Percentiles rank a stretch among this genome's conserved stretches.
phyloP scores from a whole-genome alignment of 2,797 vertebrate genomes.

The Choloepus didactylus region DNA sequence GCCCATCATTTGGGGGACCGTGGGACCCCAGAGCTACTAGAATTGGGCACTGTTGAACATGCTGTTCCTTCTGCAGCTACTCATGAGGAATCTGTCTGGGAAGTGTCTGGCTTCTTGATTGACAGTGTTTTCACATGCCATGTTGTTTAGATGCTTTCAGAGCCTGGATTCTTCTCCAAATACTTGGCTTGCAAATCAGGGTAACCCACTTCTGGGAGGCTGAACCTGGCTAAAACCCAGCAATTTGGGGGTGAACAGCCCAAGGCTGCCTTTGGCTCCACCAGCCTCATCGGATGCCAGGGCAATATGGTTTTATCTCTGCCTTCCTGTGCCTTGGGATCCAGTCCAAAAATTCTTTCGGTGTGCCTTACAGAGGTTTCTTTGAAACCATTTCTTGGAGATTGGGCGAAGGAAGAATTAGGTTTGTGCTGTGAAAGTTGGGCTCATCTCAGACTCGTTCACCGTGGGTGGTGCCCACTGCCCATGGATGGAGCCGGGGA shows the following conservation, averaged over 20 bases:
- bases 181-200: not conserved
- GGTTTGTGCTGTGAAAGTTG: not conserved
- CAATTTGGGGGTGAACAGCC: not conserved
- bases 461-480: fast-evolving
- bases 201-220: not conserved
- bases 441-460: not conserved
- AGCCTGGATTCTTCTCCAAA: not conserved
- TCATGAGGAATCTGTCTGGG: not conserved
- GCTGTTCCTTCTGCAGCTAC: not conserved
- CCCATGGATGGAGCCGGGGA: not conserved
- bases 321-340: not conserved
- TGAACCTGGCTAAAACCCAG: fast-evolving
- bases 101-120: not conserved
- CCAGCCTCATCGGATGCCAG: not conserved
- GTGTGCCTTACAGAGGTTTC: not conserved
- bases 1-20: not conserved
- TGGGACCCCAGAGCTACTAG: not conserved
- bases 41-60: fast-evolving
- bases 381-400: not conserved
- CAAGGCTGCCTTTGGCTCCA: not conserved
- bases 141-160: not conserved
- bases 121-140: not conserved
- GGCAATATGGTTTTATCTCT: not conserved
- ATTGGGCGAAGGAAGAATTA: not conserved
- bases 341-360: not conserved